phyloP scores from a whole-genome alignment of 2,113 vertebrate species.

The Cyprinodon tularosa region DNA sequence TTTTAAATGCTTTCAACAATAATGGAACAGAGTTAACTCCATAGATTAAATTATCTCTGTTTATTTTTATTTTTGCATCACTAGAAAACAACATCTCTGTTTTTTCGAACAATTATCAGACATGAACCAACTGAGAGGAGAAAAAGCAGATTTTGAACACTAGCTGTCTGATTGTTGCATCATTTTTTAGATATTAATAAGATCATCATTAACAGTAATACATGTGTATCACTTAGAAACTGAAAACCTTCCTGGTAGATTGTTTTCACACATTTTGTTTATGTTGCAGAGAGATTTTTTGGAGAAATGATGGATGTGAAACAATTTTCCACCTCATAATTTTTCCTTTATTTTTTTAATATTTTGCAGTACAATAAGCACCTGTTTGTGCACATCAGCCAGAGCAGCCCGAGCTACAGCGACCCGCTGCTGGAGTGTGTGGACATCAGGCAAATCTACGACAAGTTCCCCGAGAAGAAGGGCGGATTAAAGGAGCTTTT shows the following conservation, averaged over 20 bases:
- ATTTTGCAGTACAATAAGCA: slow-evolving; percentile 93
- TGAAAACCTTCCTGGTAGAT: background rate
- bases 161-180: background rate
- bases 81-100: no score
- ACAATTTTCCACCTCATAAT: rapidly evolving
- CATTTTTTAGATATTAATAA: background rate
- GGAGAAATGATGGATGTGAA: background rate
- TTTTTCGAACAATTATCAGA: no score
- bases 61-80: no score
- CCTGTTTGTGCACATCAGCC: slow-evolving; percentile 97
- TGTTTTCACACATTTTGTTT: rapidly evolving
- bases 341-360: background rate
- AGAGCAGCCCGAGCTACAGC: slow-evolving; percentile 91
- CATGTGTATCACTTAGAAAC: background rate
- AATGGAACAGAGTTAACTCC: no score
- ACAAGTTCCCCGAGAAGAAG: slow-evolving; percentile 99
- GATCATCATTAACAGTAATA: background rate
- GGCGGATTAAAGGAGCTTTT: slow-evolving; percentile 97
- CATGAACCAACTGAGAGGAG: no score
- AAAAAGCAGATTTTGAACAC: background rate
- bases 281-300: background rate
- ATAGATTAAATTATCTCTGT: no score
- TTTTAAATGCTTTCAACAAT: no score
- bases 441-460: slow-evolving; percentile 98
- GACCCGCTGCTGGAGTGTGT: slow-evolving; percentile 95